phyloP scores from a whole-genome alignment of 1,140 invertebrate genomes.

The Hesperophylax magnus region DNA sequence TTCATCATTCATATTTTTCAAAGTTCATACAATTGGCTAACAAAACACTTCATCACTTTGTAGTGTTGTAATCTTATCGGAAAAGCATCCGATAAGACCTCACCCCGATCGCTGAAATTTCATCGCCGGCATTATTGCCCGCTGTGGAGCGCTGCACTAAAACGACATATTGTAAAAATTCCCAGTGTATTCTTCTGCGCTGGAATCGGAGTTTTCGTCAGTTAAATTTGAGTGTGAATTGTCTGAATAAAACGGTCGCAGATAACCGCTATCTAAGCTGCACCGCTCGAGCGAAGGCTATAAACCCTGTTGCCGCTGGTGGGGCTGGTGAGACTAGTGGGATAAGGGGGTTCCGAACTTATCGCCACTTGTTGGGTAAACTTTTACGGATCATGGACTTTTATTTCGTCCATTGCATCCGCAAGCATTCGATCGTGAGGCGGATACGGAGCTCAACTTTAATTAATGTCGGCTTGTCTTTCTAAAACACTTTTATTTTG shows the following conservation, averaged over 20 bases:
- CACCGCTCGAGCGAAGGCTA: slow-evolving; percentile 22
- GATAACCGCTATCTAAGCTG: slow-evolving; percentile 31
- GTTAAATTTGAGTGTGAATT: slow-evolving; percentile 39
- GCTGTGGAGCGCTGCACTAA: too few species aligned
- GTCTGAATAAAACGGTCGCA: slow-evolving; percentile 33
- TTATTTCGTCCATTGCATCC: slow-evolving; percentile 13
- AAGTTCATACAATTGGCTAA: too few species aligned
- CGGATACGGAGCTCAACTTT: not conserved
- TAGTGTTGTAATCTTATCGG: too few species aligned
- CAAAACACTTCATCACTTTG: too few species aligned
- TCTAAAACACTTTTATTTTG: not conserved
- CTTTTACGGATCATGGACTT: slow-evolving; percentile 31
- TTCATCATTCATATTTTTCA: too few species aligned
- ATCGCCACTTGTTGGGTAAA: slow-evolving; percentile 38
- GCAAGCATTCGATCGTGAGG: not conserved
- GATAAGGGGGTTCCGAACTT: not conserved
- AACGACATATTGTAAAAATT: too few species aligned
- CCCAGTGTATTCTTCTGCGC: not conserved
- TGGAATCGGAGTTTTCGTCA: not conserved
- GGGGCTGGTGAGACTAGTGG: not conserved
- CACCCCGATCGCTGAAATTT: too few species aligned
- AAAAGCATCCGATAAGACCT: too few species aligned
- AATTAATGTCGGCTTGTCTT: not conserved
- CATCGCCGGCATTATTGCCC: too few species aligned
- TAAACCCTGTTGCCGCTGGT: slow-evolving; percentile 30